A percentile compares a stretch with the other conserved stretches of the same genome.
These are phyloP conservation scores for Platygyra sinensis DNA, from an alignment of 64 coral and sea anemone genomes.

Conservation along the genomic window DNA sequence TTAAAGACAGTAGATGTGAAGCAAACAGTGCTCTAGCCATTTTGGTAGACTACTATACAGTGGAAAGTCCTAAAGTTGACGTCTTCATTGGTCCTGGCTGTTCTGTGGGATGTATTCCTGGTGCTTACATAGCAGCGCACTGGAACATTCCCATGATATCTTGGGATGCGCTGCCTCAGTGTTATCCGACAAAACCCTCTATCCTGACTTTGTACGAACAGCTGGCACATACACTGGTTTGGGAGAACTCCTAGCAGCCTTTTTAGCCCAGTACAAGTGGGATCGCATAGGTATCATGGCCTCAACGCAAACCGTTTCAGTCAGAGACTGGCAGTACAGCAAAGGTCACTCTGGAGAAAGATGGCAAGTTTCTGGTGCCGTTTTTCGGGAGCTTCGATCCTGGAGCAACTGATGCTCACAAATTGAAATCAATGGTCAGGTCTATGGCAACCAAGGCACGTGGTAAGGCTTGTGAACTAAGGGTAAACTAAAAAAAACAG, in stretches of 20 bases:
- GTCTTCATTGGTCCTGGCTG: slow-evolving; percentile 86
- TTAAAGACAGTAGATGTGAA: slow-evolving; percentile 53
- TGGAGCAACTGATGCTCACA: not conserved
- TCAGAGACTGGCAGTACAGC: slow-evolving; percentile 24
- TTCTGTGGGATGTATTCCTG: slow-evolving; percentile 66
- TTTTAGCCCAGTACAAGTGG: slow-evolving; percentile 51
- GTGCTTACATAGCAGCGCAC: slow-evolving; percentile 60
- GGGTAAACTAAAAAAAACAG: not conserved
- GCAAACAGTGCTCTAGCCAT: slow-evolving; percentile 32
- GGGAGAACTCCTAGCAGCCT: slow-evolving; percentile 31
- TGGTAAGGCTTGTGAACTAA: slow-evolving; percentile 37
- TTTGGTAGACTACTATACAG: slow-evolving; percentile 50
- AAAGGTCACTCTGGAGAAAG: slow-evolving; percentile 51
- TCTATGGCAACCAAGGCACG: slow-evolving; percentile 37
- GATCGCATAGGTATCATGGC: slow-evolving; percentile 58
- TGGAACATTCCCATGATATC: slow-evolving; percentile 83
- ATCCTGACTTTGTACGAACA: slow-evolving; percentile 81
- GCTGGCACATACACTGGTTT: slow-evolving; percentile 53
- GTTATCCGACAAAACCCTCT: slow-evolving; percentile 59
- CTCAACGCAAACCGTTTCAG: slow-evolving; percentile 60
- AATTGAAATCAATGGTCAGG: slow-evolving; percentile 53
- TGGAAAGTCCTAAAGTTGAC: slow-evolving; percentile 48
- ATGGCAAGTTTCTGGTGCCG: slow-evolving; percentile 25
- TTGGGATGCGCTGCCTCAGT: slow-evolving; percentile 55
- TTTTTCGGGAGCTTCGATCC: slow-evolving; percentile 78